Base-by-base conservation (phyloP, 2,888 invertebrate species). In the Scelioninae gen. 1 region DNA sequence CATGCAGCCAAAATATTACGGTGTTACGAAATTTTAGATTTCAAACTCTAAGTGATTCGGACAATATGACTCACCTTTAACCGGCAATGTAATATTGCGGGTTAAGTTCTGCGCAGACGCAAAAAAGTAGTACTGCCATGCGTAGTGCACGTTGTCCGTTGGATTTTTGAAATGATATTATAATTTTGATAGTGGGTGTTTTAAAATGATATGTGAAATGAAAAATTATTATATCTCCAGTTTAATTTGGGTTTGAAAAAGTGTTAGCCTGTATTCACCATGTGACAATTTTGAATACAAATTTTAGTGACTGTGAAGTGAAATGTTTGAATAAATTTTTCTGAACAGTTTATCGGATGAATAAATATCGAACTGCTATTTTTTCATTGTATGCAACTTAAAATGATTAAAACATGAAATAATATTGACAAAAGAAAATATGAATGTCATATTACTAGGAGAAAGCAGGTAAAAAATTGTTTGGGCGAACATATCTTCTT, bases 31-130 rank as follows among this genome's bases (percentile, higher is more conserved):
- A 13, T 15, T 32, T 32, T 31, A 31, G 13, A 11, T 55, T 32
- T 1, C n/a, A 45, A 43, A 23, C 40, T 11, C 43, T 11, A 51
- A 62, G 29, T 31, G 8, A 31, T 31, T 45, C 11, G 31, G n/a
- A 38, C 38, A 51, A 32, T 56, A 56, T 68, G 51, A 58, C 10
- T 38, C 16, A 15, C 6, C 47, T 58, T 47, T 5, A 45, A 45
- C 29, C 31, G 51, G 62, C n/a, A 55, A 9, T 11, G 15, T 5
- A 8, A 31, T 29, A 8, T 23, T 53, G 7, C 15, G 11, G 16
- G 5, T 31, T 43, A 45, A 32, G 11, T 9, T 62, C 55, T 62
- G 62, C 72, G 72, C 72, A 62, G 43, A 53, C 51, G 38, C 43
- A 29, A 23, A 47, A 49, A 11, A 13, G 13, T 13, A 13, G n/a